Conservation (phyloP, 2,797 vertebrate genomes). For the Sphenodon punctatus region DNA sequence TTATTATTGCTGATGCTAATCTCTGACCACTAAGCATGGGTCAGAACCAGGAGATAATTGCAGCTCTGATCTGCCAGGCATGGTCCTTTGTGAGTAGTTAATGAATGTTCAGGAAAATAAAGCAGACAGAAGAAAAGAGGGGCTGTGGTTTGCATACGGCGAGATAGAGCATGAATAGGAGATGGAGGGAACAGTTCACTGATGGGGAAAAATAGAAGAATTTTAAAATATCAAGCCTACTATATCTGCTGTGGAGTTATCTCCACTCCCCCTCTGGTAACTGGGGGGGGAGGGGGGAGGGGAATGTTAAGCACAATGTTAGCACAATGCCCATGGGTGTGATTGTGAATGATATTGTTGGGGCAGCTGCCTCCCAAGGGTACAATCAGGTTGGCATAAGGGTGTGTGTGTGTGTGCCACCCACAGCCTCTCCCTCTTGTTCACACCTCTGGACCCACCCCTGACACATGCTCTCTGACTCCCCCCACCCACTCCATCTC, state of each 20-base stretch:
- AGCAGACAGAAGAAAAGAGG: conserved; percentile 64
- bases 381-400: too few species aligned
- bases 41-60: conserved; percentile 74
- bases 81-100: conserved; percentile 73
- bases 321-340: neutral
- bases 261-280: conserved; percentile 22
- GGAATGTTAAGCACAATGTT: neutral
- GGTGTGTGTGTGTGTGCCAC: too few species aligned
- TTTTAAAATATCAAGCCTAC: conserved; percentile 40
- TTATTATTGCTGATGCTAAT: conserved; percentile 74
- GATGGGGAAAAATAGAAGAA: conserved; percentile 51
- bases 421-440: too few species aligned
- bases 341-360: neutral
- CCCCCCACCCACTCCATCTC: too few species aligned
- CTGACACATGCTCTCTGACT: too few species aligned
- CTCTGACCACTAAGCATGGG: conserved; percentile 61
- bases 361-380: neutral
- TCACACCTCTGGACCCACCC: too few species aligned
- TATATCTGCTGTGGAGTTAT: conserved; percentile 10
- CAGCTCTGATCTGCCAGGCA: conserved; percentile 64
- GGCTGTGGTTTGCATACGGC: conserved; percentile 68
- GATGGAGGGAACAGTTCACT: conserved; percentile 54
- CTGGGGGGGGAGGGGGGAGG: neutral
- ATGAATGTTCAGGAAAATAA: conserved; percentile 73
- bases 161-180: conserved; percentile 58